Evolutionary conservation across 2,797 vertebrate species (phyloP), one percentile per base, ranked within the genome.

Genomic region (Prunella strophiata): DNA sequence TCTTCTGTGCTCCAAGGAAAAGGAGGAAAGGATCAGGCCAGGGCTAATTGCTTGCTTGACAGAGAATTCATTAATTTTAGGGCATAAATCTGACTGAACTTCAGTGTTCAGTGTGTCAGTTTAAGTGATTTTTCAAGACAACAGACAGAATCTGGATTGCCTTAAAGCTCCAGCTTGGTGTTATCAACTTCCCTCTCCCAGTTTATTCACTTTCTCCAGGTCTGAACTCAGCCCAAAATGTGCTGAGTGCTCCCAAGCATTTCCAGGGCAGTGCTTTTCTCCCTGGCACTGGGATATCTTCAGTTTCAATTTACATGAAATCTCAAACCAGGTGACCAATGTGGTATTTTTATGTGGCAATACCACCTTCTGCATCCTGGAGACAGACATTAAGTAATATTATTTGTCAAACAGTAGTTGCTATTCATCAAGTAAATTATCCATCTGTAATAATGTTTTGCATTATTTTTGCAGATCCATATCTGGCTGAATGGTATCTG

Each of bases 391-490:
- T 36, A 9, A 10, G n/a, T 45, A 71, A 71, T 63, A 50, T 71
- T 54, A 89, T 95, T 92, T 95, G 75, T 95, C 93, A 93, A 81
- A 55, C 29, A 58, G 58, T n/a, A 77, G 66, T 65, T 55, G 81
- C 94, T 81, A 84, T 96, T 91, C 73, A 71, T 94, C 89, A 95
- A 66, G 66, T 74, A 88, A 95, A 92, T 91, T 78, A 72, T 84
- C 81, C 87, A 75, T 51, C 70, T 88, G 73, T 68, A 93, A 94
- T 96, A 84, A 96, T 84, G 17, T 42, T 94, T 78, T 78, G 73
- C 92, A 67, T 94, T 95, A 66, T 78, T 94, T 96, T 68, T 80
- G 73, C 82, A 84, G 82, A 79, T 91, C 70, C 84, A 11, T 57
- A 85, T 65, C 72, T 95, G 62, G 54, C 75, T 78, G 61, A 89